Evolutionary conservation across 2,888 invertebrate genomes (phyloP).

Genomic region (Pycnomerus fuliginosus): DNA sequence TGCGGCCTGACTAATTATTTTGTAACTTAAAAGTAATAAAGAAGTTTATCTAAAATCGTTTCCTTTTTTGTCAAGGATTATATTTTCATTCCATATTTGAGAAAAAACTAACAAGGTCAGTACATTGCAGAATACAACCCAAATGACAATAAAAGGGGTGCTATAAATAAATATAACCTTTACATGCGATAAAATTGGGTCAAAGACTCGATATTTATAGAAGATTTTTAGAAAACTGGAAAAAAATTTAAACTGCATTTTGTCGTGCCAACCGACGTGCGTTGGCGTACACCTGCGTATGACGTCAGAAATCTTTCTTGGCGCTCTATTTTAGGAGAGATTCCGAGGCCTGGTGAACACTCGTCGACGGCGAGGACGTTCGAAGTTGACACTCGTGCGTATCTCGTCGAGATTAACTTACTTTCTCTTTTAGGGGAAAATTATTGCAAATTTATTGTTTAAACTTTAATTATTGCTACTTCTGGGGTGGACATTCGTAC

Average conservation of each 20-base stretch:
- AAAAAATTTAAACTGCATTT: constrained; percentile 20
- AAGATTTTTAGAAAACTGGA: constrained; percentile 10
- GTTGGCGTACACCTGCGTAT: constrained; percentile 27
- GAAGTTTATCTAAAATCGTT: constrained; percentile 19
- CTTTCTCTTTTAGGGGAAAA: too few species aligned
- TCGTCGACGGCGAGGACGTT: constrained; percentile 22
- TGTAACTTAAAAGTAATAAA: constrained; percentile 25
- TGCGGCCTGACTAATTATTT: constrained; percentile 22
- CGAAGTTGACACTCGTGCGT: too few species aligned
- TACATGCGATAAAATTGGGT: constrained; percentile 14
- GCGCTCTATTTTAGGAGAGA: constrained; percentile 28
- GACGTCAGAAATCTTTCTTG: constrained; percentile 25
- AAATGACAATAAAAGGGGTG: neutral
- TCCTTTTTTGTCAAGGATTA: constrained; percentile 23
- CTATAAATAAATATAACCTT: neutral
- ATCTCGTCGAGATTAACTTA: too few species aligned
- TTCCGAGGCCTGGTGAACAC: constrained; percentile 22
- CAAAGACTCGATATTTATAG: constrained; percentile 20
- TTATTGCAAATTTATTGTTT: too few species aligned
- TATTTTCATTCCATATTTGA: constrained; percentile 18
- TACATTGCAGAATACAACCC: neutral
- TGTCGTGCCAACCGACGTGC: constrained; percentile 16
- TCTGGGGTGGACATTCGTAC: constrained; percentile 3
- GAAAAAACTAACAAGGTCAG: constrained; percentile 13
- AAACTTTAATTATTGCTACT: too few species aligned